These are phyloP conservation scores for Nyctereutes procyonoides DNA, from an alignment of 2,113 vertebrate species.

Conservation along the genomic window DNA sequence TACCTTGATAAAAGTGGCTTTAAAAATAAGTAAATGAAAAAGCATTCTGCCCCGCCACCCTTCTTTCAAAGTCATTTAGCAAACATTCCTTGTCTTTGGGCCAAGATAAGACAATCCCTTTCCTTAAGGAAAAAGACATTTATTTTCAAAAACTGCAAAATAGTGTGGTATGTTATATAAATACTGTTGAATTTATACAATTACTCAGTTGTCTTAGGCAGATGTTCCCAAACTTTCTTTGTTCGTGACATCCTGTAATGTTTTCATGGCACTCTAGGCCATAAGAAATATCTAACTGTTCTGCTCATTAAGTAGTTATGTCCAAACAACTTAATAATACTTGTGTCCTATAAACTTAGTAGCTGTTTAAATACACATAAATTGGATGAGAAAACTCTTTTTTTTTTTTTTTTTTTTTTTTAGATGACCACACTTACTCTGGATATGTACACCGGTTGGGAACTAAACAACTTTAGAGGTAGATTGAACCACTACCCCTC, in stretches of 20 bases:
- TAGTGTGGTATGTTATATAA: neutral
- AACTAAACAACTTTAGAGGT: neutral
- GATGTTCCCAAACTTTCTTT: neutral
- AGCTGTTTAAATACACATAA: neutral
- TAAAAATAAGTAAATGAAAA: neutral
- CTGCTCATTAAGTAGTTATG: neutral
- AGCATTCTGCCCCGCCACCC: neutral
- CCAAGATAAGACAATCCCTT: constrained; percentile 7
- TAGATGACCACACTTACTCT: neutral
- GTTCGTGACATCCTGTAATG: neutral
- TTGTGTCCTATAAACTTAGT: neutral
- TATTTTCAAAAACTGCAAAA: neutral
- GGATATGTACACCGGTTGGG: neutral
- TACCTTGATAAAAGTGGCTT: neutral
- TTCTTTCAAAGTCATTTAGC: neutral
- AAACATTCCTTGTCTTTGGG: neutral
- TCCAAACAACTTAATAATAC: neutral
- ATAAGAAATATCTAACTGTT: neutral
- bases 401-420: neutral
- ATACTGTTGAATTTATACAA: neutral
- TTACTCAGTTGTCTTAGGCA: neutral
- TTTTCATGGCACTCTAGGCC: neutral
- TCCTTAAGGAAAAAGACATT: neutral
- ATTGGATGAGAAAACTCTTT: neutral
- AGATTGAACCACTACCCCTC: neutral